phyloP scores from a whole-genome alignment of 2,797 vertebrate species.

The Enteromius argenteus region DNA sequence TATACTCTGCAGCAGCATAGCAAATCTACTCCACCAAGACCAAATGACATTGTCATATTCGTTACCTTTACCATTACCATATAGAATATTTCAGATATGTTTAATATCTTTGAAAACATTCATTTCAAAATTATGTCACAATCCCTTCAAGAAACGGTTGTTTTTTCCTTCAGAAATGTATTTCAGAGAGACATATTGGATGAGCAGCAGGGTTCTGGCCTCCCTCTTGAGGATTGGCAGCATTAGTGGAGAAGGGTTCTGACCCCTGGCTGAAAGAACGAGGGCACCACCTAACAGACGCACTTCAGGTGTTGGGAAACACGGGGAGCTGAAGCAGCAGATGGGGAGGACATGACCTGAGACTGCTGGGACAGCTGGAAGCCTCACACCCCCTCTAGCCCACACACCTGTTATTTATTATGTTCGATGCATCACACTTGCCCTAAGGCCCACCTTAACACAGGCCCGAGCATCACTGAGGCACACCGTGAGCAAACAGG shows the following conservation, averaged over 20 bases:
- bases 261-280: slow-evolving; percentile 70
- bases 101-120: not conserved
- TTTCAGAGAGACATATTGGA: slow-evolving; percentile 66
- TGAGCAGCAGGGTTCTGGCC: slow-evolving; percentile 59
- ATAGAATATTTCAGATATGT: too few species aligned
- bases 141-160: not conserved
- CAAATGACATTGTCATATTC: not conserved
- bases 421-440: slow-evolving; percentile 80
- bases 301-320: slow-evolving; percentile 65
- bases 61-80: not conserved
- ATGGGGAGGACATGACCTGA: slow-evolving; percentile 77
- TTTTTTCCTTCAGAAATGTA: not conserved
- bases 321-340: slow-evolving; percentile 67
- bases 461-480: slow-evolving; percentile 42
- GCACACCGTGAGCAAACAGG: not conserved
- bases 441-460: slow-evolving; percentile 58
- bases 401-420: slow-evolving; percentile 87
- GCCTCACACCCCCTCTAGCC: slow-evolving; percentile 68
- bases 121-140: not conserved
- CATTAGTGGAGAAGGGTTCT: slow-evolving; percentile 59
- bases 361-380: slow-evolving; percentile 82
- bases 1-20: not conserved
- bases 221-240: slow-evolving; percentile 26
- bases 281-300: slow-evolving; percentile 57
- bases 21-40: not conserved